Evolutionary conservation across 1,140 invertebrate species (phyloP).

Genomic region (Aphis gossypii): DNA sequence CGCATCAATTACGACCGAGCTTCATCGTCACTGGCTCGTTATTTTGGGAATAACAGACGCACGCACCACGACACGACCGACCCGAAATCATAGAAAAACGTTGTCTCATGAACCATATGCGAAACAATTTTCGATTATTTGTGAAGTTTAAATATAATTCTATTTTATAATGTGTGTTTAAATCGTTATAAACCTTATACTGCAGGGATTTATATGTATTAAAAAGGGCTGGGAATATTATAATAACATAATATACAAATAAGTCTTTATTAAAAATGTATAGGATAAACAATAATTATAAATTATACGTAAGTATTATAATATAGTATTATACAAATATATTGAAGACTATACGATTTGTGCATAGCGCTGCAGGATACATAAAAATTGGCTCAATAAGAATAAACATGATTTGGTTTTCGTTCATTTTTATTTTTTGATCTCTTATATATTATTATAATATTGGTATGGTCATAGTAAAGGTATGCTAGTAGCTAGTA

Average conservation of each 20-base stretch:
- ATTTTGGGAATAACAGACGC: conserved; percentile 17
- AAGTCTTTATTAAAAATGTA: not conserved
- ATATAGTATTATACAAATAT: not conserved
- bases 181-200: not conserved
- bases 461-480: not conserved
- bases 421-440: not conserved
- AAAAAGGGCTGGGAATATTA: not conserved
- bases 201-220: not conserved
- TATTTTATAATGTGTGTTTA: not conserved
- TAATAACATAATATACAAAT: not conserved
- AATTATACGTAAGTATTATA: not conserved
- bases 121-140: not conserved
- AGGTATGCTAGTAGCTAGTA: not conserved
- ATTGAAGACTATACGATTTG: not conserved
- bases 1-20: not conserved
- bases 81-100: not conserved
- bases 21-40: not conserved
- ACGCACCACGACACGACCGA: not conserved
- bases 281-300: not conserved
- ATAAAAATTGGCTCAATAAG: not conserved
- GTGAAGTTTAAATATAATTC: not conserved
- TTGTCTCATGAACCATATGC: not conserved
- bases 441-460: not conserved
- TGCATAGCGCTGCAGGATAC: not conserved
- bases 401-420: not conserved